Evolutionary conservation across 2,797 vertebrate species (phyloP), one percentile per base, ranked within the genome.

Genomic region (Hafferia zeledoni): DNA sequence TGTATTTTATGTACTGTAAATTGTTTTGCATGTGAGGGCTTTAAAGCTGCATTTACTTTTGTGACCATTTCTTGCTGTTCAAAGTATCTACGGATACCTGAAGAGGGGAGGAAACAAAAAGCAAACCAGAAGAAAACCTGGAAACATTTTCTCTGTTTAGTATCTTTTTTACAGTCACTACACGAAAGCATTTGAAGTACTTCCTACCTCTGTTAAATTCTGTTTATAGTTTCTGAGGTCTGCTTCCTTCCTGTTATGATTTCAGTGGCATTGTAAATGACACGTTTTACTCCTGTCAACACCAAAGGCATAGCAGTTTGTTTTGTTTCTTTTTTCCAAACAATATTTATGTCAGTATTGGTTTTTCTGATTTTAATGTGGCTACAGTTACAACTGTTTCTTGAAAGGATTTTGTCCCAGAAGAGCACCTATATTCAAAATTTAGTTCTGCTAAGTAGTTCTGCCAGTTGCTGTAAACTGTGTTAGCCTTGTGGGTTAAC

Each of bases 191-290:
- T 83, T 92, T 92, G 71, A 96, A 94, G 76, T 93, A 94, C 96
- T 97, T 97, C 96, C 97, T 97, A 95, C 92, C 97, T 94, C 92
- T 95, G 85, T 74, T 87, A 81, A 75, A 53, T 85, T 93, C 87
- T 95, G 94, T 94, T 89, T 91, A 96, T 90, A 91, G 86, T 89
- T 94, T 92, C 72, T 91, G 94, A 94, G 92, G 95, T 92, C 92
- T 93, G 43, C 90, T 98, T 98, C 97, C 96, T 98, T 98, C 96
- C 97, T 97, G 96, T 94, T 92, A 93, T 88, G 90, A 64, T 95
- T 92, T 95, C 76, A 9, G 81, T 94, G 89, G 96, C 39, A 5
- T 96, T 94, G 87, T 63, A 97, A 89, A 80, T 97, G 90, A 93
- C 74, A 93, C 53, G 52, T 79, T 95, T 83, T 81, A 89, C 90